Evolutionary conservation across 2,888 invertebrate genomes (phyloP), one percentile per base, ranked within the genome.

Genomic region (Toxonevra muliebris): DNA sequence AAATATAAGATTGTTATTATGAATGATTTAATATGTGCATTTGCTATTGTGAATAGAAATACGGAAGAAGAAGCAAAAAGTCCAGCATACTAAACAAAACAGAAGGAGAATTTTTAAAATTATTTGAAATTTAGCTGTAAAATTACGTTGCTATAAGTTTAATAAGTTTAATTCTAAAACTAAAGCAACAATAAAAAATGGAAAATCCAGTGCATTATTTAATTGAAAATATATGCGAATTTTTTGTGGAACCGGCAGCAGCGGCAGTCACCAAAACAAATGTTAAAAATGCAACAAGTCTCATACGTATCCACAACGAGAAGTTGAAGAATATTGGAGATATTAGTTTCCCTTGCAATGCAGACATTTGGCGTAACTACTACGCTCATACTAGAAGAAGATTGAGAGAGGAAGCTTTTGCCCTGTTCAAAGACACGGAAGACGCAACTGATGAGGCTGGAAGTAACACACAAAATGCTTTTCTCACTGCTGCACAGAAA

Each of bases 251-350:
- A 48, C 48, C 57, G 19, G 50, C 58, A 15, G 15, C 52, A 19
- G 52, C 58, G 17, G 3, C 12, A 1, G 8, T 59, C 19, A 58
- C 50, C 5, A 58, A 30, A 30, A 30, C 2, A 30, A 30, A 30
- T 30, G 30, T 4, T 30, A 30, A 66, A 45, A 66, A 54, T 48
- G 61, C 48, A 19, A 42, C 69, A 41, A 73, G 69, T 68, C 77
- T 87, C 42, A 84, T 92, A 48, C 89, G 89, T 82, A 87, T 87
- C 76, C 90, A 91, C 76, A 86, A 83, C 1, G 88, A 88, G 72
- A 88, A 89, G 73, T 81, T 91, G 8, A 79, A 85, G 65, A 79
- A 80, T 48, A 81, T 86, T 54, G 92, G 92, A 10, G 93, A 93
- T 71, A 83, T 91, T 5, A 90, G 90, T 84, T 90, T 92, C 82